A percentile compares a stretch with the other conserved stretches of the same genome.
Evolutionary conservation across 2,797 vertebrate genomes (phyloP).

Genomic region (Thunnus albacares): DNA sequence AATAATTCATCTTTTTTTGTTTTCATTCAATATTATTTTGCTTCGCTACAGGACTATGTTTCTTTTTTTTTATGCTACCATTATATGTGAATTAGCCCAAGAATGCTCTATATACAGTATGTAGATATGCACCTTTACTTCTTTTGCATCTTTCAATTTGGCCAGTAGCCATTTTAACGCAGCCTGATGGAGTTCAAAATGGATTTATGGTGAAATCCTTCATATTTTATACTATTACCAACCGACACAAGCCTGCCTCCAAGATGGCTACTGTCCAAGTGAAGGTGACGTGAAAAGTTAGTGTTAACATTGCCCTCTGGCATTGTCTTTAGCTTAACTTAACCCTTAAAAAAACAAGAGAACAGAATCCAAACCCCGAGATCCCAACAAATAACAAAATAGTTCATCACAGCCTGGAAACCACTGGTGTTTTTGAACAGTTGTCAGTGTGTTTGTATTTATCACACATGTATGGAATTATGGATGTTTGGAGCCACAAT

Average conservation of each 20-base stretch:
- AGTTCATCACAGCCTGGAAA: constrained; percentile 41
- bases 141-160: constrained; percentile 71
- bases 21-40: constrained; percentile 86
- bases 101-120: constrained; percentile 90
- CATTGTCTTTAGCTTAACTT: constrained; percentile 42
- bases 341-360: constrained; percentile 23
- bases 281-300: constrained; percentile 68
- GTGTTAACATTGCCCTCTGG: constrained; percentile 46
- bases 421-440: constrained; percentile 41
- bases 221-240: constrained; percentile 44
- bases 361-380: constrained; percentile 27
- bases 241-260: constrained; percentile 32
- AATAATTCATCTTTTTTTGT: constrained; percentile 77
- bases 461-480: constrained; percentile 65
- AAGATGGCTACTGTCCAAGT: constrained; percentile 57
- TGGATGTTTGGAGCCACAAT: constrained; percentile 50
- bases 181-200: constrained; percentile 38
- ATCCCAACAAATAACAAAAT: constrained; percentile 16
- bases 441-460: constrained; percentile 64
- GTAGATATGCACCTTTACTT: constrained; percentile 91
- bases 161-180: constrained; percentile 60
- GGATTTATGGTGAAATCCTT: constrained; percentile 25
- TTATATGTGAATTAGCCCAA: constrained; percentile 94
- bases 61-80: constrained; percentile 78
- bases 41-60: constrained; percentile 88